These are phyloP conservation scores for Hepsetus odoe DNA, from an alignment of 2,113 vertebrate genomes.

Conservation along the genomic window DNA sequence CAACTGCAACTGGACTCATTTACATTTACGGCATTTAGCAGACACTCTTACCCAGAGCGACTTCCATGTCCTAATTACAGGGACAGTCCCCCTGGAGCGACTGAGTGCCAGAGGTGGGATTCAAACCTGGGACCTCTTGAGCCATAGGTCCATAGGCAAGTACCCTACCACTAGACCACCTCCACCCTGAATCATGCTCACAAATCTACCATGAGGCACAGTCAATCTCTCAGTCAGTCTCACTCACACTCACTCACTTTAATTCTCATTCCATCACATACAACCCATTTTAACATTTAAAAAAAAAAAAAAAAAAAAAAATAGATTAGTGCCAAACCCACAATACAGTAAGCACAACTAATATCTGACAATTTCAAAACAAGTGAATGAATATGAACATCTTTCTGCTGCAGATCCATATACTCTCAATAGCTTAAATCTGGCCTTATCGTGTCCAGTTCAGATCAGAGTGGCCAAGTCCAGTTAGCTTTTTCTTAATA, in stretches of 20 bases:
- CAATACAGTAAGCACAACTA: slow-evolving; percentile 67
- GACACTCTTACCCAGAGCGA: too few species aligned
- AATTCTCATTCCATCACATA: background rate
- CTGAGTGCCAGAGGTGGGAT: too few species aligned
- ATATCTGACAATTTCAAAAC: slow-evolving; percentile 48
- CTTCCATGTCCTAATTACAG: background rate
- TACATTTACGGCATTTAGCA: too few species aligned
- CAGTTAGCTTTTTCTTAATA: slow-evolving; percentile 34
- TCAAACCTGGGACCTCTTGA: too few species aligned
- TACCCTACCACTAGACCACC: too few species aligned
- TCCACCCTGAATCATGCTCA: background rate
- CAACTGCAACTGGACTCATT: background rate
- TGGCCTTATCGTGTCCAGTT: slow-evolving; percentile 63
- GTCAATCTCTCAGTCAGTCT: background rate
- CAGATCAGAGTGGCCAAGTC: slow-evolving; percentile 65
- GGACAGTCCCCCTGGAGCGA: too few species aligned
- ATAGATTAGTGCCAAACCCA: slow-evolving; percentile 61
- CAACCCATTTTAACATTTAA: slow-evolving; percentile 10
- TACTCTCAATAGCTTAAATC: slow-evolving; percentile 53
- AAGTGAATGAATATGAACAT: slow-evolving; percentile 68
- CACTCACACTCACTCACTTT: background rate
- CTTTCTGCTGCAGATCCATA: slow-evolving; percentile 47
- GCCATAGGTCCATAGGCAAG: too few species aligned
- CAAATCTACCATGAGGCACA: background rate
- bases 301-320: slow-evolving; percentile 35